Evolutionary conservation across 2,797 vertebrate species (phyloP).

Genomic region (Takifugu rubripes): DNA sequence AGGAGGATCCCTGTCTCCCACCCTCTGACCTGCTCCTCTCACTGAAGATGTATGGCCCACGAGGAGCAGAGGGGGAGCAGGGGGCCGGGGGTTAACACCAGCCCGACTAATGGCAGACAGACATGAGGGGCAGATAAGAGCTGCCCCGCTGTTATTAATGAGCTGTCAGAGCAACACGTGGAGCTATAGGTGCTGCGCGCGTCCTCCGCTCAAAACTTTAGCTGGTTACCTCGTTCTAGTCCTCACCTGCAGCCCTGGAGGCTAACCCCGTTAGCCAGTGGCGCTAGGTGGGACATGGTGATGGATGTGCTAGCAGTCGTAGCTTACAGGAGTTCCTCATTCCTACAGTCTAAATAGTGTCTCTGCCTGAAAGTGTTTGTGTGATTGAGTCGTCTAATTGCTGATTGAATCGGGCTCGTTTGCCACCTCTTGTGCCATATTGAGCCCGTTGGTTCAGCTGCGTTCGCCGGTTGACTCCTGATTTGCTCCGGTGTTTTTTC

Average conservation of each 20-base stretch:
- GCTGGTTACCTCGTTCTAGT: background rate
- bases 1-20: background rate
- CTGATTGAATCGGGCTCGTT: conserved; percentile 49
- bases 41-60: conserved; percentile 38
- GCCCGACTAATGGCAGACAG: conserved; percentile 33
- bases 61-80: conserved; percentile 12
- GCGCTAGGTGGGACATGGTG: too few relatives aligned
- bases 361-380: background rate
- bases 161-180: conserved; percentile 22
- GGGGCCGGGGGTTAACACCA: conserved; percentile 35
- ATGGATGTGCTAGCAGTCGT: too few relatives aligned
- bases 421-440: conserved; percentile 44
- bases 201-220: background rate
- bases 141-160: conserved; percentile 27
- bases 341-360: background rate
- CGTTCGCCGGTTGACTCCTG: conserved; percentile 42
- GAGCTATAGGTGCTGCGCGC: background rate
- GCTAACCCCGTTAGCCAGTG: too few relatives aligned
- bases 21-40: conserved; percentile 6
- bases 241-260: too few relatives aligned
- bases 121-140: conserved; percentile 38
- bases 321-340: too few relatives aligned
- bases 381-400: conserved; percentile 50
- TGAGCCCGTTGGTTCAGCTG: conserved; percentile 43
- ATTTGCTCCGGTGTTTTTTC: conserved; percentile 38